Percentiles rank a stretch among this genome's conserved stretches.
Evolutionary conservation across 2,888 invertebrate species (phyloP).

Genomic region (Lepetodrilus schrolli): DNA sequence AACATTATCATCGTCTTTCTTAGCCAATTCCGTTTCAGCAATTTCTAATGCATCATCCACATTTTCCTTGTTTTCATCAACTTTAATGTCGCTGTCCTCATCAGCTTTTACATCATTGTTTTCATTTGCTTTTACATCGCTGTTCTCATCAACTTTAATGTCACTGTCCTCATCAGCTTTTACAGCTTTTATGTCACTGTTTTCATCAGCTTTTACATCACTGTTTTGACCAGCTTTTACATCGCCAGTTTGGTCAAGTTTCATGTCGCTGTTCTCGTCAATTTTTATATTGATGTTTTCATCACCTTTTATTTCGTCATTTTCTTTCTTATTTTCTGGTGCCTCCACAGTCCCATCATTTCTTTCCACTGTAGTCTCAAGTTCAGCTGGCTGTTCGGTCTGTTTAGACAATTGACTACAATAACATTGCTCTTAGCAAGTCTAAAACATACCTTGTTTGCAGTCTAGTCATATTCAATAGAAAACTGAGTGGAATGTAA

Average conservation of each 20-base stretch:
- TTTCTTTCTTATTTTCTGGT: not conserved
- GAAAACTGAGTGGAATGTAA: not conserved
- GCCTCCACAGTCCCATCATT: not conserved
- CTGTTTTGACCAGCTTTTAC: conserved; percentile 22
- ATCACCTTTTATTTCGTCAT: not conserved
- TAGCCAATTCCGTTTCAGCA: conserved; percentile 13
- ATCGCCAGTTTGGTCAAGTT: not conserved
- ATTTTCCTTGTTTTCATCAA: conserved; percentile 16
- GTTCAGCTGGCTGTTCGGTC: not conserved
- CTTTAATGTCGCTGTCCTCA: not conserved
- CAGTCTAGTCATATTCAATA: not conserved
- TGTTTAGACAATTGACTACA: too few relatives aligned
- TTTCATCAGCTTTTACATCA: conserved; percentile 14
- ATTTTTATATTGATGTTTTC: too few relatives aligned
- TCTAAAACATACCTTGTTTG: too few relatives aligned
- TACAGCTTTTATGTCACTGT: too few relatives aligned
- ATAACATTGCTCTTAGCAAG: too few relatives aligned
- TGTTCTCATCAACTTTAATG: not conserved
- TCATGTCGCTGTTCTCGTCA: too few relatives aligned
- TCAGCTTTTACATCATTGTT: not conserved
- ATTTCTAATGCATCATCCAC: not conserved
- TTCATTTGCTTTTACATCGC: not conserved
- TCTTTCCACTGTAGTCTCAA: not conserved
- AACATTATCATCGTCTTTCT: too few relatives aligned
- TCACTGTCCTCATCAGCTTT: not conserved